A percentile compares a stretch with the other conserved stretches of the same genome.
Conservation (phyloP, 2,888 invertebrate species). For the Glyphotaelius pellucidus region DNA sequence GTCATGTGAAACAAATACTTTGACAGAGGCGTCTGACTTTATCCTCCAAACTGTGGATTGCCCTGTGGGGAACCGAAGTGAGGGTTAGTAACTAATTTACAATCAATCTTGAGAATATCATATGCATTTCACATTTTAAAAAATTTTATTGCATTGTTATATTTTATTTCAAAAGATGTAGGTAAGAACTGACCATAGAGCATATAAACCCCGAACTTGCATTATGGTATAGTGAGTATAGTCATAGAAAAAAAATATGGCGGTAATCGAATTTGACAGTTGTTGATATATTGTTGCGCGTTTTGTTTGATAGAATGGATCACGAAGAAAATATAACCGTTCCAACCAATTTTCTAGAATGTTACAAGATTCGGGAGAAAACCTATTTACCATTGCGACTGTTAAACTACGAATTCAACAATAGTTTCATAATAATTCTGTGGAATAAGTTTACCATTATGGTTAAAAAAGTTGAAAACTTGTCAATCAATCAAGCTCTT, state of each 20-base stretch:
- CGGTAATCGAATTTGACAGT: background rate
- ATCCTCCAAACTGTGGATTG: too few species aligned
- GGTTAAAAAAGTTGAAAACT: conserved; percentile 40
- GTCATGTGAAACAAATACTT: too few species aligned
- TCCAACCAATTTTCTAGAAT: background rate
- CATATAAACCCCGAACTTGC: background rate
- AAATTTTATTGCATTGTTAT: background rate
- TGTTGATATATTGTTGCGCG: background rate
- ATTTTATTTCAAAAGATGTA: background rate
- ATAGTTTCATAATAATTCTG: conserved; percentile 41
- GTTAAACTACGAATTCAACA: background rate
- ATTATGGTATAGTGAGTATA: background rate
- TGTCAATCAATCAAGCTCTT: conserved; percentile 17
- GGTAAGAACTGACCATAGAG: background rate
- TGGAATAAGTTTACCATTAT: conserved; percentile 58
- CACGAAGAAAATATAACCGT: background rate
- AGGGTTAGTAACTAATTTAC: too few species aligned
- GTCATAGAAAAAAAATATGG: background rate
- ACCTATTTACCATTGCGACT: conserved; percentile 31
- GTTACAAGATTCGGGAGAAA: conserved; percentile 37
- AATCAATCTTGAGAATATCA: too few species aligned
- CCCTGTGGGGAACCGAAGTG: too few species aligned
- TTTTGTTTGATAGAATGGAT: background rate
- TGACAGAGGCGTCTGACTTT: too few species aligned
- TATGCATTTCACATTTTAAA: too few species aligned